Conservation (phyloP, 2,113 vertebrate species). For the Stigmatopora nigra region DNA sequence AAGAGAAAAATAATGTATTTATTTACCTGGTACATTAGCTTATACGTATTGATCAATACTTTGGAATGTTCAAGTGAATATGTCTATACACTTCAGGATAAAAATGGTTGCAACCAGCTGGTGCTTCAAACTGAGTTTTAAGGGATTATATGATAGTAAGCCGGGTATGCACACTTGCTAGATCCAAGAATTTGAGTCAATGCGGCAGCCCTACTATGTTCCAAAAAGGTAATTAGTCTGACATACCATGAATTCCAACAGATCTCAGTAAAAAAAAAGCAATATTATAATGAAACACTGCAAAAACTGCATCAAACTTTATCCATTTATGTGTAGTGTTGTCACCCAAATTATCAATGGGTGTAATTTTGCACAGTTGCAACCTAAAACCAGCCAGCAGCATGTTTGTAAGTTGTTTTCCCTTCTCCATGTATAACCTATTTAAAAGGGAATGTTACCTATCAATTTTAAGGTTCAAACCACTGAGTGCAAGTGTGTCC, state of each 20-base stretch:
- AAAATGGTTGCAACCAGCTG: not conserved
- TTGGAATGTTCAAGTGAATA: not conserved
- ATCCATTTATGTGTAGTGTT: not conserved
- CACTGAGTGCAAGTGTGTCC: not conserved
- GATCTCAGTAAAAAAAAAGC: not conserved
- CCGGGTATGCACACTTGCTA: not conserved
- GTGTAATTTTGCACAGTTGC: not conserved
- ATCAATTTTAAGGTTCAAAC: not conserved
- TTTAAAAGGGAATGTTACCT: not conserved
- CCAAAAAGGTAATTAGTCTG: not conserved
- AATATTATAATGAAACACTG: not conserved
- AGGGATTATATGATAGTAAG: not conserved
- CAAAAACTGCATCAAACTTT: not conserved
- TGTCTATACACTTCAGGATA: slow-evolving; percentile 1
- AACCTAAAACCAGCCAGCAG: slow-evolving; percentile 1
- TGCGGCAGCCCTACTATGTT: not conserved
- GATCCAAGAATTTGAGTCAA: not conserved
- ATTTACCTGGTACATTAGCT: slow-evolving; percentile 62
- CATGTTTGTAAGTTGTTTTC: not conserved
- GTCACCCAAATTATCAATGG: not conserved
- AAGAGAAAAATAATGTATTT: slow-evolving; percentile 73
- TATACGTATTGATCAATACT: not conserved
- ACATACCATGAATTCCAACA: not conserved
- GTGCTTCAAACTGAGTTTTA: not conserved
- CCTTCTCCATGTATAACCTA: not conserved